Percentiles rank a stretch among this genome's conserved stretches.
Conservation (phyloP, 2,888 invertebrate species). For the Ophion ellenae region DNA sequence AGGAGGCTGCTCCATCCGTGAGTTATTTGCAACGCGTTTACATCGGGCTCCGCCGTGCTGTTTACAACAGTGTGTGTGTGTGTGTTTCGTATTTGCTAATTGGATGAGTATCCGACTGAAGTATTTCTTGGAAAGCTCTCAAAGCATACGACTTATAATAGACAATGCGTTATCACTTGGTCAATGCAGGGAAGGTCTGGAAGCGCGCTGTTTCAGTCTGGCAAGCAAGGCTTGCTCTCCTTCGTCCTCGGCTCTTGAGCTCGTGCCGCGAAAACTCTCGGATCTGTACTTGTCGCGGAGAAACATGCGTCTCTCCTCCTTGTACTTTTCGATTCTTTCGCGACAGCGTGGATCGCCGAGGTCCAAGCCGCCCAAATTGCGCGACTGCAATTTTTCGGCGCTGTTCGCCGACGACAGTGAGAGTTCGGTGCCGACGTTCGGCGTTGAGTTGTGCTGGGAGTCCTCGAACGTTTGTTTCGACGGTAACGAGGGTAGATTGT, state of each 20-base stretch:
- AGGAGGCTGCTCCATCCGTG: constrained; percentile 44
- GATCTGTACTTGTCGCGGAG: constrained; percentile 94
- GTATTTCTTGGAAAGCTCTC: background rate
- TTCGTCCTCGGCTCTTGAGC: constrained; percentile 79
- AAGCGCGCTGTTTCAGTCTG: constrained; percentile 84
- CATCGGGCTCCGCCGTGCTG: constrained; percentile 28
- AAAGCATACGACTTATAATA: constrained; percentile 32
- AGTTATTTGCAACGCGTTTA: constrained; percentile 41
- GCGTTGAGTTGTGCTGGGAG: constrained; percentile 80
- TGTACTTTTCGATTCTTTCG: constrained; percentile 95
- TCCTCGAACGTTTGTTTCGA: constrained; percentile 82
- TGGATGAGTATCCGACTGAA: background rate
- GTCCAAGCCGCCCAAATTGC: constrained; percentile 80
- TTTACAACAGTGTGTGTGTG: constrained; percentile 9
- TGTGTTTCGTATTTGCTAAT: background rate
- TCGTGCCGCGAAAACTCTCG: constrained; percentile 89
- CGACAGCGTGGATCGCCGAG: constrained; percentile 84
- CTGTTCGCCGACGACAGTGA: constrained; percentile 69
- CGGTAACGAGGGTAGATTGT: constrained; percentile 77
- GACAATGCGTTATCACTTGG: constrained; percentile 74
- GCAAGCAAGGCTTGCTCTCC: constrained; percentile 81
- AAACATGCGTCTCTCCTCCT: constrained; percentile 94
- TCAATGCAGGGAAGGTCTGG: constrained; percentile 82
- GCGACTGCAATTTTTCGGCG: constrained; percentile 75
- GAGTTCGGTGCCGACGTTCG: constrained; percentile 77